Base-by-base conservation (phyloP, 2,888 invertebrate species). In the Cantharis rufa region DNA sequence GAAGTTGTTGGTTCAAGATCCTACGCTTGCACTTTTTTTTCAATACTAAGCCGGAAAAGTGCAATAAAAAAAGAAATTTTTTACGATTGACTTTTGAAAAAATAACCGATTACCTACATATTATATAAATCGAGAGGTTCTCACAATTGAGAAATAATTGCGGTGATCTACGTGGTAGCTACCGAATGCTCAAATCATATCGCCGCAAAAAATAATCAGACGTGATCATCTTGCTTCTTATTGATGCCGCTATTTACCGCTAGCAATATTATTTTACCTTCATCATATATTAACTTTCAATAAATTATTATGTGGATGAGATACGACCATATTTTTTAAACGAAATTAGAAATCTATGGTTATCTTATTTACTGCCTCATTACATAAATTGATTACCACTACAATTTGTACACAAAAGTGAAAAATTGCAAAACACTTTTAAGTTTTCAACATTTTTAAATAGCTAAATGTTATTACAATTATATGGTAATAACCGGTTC, bases 71-170 rank as follows among this genome's bases (percentile, higher is more conserved):
- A 13, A n/a, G n/a, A 32, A 13, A n/a, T 18, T 48, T 48, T 48
- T 48, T 48, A 48, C 48, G n/a, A 48, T 48, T n/a, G 48, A n/a
- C n/a, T 48, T 48, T 48, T 48, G 48, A 48, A 48, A 48, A 48
- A 48, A 69, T 21, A 70, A 62, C 70, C 66, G 64, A 76, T 71
- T 70, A 27, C 70, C 48, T 61, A 70, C 75, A 80, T 77, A 28
- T 28, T 28, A 28, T 28, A 75, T 75, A 77, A 79, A 80, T 79
- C 75, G 48, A 28, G 71, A 76, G 70, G 82, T 86, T 86, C 86
- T 86, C 86, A 86, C 86, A 86, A 86, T 86, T 86, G 85, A 85
- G 84, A 86, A 85, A 85, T 86, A 85, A 86, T 86, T 86, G 86
- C 84, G 86, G 86, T 86, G 76, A 81, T 78, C 27, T 84, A 83